These are phyloP conservation scores for Xenopus petersii DNA, from an alignment of 2,797 vertebrate species.

Conservation along the genomic window DNA sequence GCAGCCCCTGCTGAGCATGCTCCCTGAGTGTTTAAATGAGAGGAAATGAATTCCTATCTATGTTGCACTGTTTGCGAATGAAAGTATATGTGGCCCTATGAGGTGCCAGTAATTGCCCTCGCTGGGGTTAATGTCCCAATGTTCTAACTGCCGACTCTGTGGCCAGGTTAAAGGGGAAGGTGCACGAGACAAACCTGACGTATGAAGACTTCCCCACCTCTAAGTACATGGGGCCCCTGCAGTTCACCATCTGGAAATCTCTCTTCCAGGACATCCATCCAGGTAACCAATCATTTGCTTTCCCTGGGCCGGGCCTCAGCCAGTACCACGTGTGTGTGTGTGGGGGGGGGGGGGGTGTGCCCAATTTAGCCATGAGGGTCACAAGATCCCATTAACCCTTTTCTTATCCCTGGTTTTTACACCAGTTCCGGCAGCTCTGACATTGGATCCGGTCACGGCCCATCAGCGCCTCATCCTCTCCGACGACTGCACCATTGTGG, in stretches of 20 bases:
- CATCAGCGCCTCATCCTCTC: constrained; percentile 96
- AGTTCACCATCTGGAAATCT: constrained; percentile 97
- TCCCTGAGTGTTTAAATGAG: too few species aligned
- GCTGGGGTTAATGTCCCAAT: constrained; percentile 14
- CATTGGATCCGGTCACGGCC: constrained; percentile 89
- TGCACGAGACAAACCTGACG: constrained; percentile 93
- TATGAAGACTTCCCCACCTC: constrained; percentile 97
- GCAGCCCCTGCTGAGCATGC: too few species aligned
- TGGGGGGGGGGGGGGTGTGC: too few species aligned
- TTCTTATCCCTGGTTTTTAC: not conserved
- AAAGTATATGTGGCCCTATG: too few species aligned
- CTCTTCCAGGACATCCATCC: constrained; percentile 95
- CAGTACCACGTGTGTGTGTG: too few species aligned
- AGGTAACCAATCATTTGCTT: constrained; percentile 66
- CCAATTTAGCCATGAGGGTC: too few species aligned
- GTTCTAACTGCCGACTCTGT: too few species aligned
- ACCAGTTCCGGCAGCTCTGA: constrained; percentile 86
- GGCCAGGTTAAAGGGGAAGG: constrained; percentile 91
- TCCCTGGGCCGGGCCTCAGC: too few species aligned
- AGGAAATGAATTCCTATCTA: too few species aligned
- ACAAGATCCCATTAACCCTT: too few species aligned
- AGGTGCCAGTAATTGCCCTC: too few species aligned
- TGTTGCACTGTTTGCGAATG: too few species aligned
- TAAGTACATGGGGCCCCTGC: constrained; percentile 94
- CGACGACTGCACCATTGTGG: constrained; percentile 95